Evolutionary conservation across 2,113 vertebrate species (phyloP).

Genomic region (Gnathonemus echidnorhynchus): DNA sequence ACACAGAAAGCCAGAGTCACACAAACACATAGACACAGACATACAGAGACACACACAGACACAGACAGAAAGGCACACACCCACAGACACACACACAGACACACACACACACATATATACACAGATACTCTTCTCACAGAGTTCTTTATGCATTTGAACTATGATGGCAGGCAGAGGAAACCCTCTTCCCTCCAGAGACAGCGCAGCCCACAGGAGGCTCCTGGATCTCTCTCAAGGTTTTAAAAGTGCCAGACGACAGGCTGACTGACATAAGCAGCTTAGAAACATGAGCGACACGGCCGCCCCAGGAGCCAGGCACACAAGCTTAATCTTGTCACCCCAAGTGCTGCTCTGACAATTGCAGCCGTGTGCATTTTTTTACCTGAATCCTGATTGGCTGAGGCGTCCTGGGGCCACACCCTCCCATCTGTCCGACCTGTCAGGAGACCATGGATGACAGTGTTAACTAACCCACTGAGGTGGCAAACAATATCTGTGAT

Average conservation of each 20-base stretch:
- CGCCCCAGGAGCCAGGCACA: background rate
- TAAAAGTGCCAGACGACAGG: background rate
- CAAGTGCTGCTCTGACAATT: background rate
- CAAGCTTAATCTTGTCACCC: background rate
- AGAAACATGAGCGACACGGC: background rate
- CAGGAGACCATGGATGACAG: background rate
- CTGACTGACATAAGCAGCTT: slow-evolving; percentile 2
- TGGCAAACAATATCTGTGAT: background rate
- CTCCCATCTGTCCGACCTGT: slow-evolving; percentile 1
- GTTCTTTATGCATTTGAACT: background rate
- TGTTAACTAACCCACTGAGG: background rate
- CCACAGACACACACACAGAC: background rate
- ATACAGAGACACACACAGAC: background rate
- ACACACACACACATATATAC: background rate
- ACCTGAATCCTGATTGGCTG: slow-evolving; percentile 7
- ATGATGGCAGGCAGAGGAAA: background rate
- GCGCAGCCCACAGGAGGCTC: background rate
- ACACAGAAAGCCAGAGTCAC: background rate
- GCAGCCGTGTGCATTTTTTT: background rate
- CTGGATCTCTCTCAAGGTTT: background rate
- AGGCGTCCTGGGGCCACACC: background rate
- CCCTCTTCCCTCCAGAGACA: background rate
- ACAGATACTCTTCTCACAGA: background rate
- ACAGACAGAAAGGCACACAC: background rate
- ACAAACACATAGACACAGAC: background rate